phyloP scores from a whole-genome alignment of 1,140 invertebrate genomes.

The Drosophila auraria region DNA sequence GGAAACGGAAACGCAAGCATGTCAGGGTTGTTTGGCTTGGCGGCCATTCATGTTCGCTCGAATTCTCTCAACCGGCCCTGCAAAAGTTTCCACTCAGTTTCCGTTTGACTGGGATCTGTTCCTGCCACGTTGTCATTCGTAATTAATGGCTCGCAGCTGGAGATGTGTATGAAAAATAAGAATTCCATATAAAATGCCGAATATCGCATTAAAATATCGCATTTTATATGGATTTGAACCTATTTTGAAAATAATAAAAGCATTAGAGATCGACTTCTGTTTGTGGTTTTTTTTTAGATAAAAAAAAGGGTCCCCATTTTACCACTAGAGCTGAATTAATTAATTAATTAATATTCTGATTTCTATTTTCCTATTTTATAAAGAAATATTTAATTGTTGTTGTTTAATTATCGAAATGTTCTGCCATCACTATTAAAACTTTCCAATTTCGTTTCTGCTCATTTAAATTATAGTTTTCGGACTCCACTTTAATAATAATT shows the following conservation, averaged over 20 bases:
- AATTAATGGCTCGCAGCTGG: conserved; percentile 56
- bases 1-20: conserved; percentile 78
- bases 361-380: too few relatives aligned
- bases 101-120: conserved; percentile 33
- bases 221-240: not conserved
- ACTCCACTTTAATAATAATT: conserved; percentile 47
- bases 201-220: not conserved
- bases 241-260: too few relatives aligned
- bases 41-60: conserved; percentile 59
- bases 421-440: not conserved
- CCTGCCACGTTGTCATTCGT: conserved; percentile 56
- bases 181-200: not conserved
- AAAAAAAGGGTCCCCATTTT: not conserved
- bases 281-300: too few relatives aligned
- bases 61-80: conserved; percentile 19
- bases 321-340: too few relatives aligned
- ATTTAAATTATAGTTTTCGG: conserved; percentile 32
- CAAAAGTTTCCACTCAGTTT: conserved; percentile 31
- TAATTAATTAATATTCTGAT: too few relatives aligned
- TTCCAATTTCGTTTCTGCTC: conserved; percentile 6
- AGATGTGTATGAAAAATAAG: not conserved
- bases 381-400: too few relatives aligned
- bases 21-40: conserved; percentile 64
- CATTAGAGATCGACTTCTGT: too few relatives aligned
- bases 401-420: not conserved